Base-by-base conservation (phyloP, 2,888 invertebrate species). In the Thysanoteuthis rhombus region DNA sequence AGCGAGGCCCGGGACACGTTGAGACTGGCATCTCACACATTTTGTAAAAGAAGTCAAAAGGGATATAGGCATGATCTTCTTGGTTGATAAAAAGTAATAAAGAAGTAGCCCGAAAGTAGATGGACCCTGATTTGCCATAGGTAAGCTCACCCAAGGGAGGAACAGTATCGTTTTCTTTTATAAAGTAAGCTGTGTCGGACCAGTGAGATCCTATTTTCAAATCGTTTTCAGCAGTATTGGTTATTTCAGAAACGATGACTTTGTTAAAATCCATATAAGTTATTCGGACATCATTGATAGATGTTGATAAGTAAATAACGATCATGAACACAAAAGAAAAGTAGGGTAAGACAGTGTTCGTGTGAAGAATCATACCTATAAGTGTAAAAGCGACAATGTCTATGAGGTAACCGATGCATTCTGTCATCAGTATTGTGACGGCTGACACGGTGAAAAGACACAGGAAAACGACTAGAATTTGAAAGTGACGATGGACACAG, bases 351-450 rank as follows among this genome's bases (percentile, higher is more conserved):
- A 95, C 95, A 38, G 95, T 93, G 10, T 95, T 95, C 0, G 96
- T 96, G 93, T 96, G 96, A 6, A 97, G 95, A 45, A 97, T 95
- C 32, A 96, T 94, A 4, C 97, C 96, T 94, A 97, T 96, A 75
- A 96, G 93, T 0, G 96, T 96, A 93, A 96, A 96, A 12, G 96
- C 96, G 32, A 94, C 94, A 32, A 96, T 94, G 94, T 97, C 96
- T 16, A 96, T 96, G n/a, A 96, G 93, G 93, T 96, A 96, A 10
- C 96, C 96, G 12, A 96, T 93, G 47, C 95, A 95, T 94, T 97
- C 97, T 93, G 96, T 96, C 28, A 96, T 94, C 52, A 96, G 94
- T 92, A 96, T 94, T 3, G 96, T 95, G 22, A 96, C 93, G 0
- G 96, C 96, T 93, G 95, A 95, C 93, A 96, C 94, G 10, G 95